Evolutionary conservation across 2,113 vertebrate species (phyloP).

Genomic region (Microtus montanus): DNA sequence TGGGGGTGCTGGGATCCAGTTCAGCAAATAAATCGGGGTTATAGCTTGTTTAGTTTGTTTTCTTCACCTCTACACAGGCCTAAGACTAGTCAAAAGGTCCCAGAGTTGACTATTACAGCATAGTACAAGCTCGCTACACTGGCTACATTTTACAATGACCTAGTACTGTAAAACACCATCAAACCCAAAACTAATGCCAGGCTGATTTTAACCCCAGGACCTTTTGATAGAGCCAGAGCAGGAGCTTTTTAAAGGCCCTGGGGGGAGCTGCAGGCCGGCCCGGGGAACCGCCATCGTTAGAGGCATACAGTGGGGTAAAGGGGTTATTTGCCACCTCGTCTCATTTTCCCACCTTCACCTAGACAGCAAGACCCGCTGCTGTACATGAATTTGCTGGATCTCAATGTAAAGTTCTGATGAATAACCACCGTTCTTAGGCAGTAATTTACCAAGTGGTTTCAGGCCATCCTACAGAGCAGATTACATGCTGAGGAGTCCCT

Average conservation of each 20-base stretch:
- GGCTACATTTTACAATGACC: neutral
- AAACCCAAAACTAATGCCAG: neutral
- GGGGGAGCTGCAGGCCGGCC: neutral
- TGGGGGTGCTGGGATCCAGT: neutral
- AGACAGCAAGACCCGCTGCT: neutral
- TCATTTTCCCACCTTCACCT: neutral
- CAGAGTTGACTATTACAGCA: neutral
- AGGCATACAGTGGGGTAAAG: neutral
- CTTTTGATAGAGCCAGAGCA: neutral
- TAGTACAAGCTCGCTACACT: neutral
- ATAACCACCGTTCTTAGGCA: neutral
- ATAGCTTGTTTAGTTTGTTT: neutral
- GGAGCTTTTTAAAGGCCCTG: neutral
- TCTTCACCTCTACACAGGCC: neutral
- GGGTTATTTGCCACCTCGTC: neutral
- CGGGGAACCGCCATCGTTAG: neutral
- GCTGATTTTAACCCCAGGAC: neutral
- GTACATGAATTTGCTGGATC: no score
- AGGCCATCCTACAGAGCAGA: neutral
- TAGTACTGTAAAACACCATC: neutral
- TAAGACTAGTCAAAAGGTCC: constrained; percentile 11
- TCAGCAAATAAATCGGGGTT: neutral
- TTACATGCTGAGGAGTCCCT: neutral
- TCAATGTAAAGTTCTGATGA: neutral
- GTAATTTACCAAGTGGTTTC: neutral